Evolutionary conservation across 2,888 invertebrate species (phyloP), one percentile per base, ranked within the genome.

Genomic region (Selenia dentaria): DNA sequence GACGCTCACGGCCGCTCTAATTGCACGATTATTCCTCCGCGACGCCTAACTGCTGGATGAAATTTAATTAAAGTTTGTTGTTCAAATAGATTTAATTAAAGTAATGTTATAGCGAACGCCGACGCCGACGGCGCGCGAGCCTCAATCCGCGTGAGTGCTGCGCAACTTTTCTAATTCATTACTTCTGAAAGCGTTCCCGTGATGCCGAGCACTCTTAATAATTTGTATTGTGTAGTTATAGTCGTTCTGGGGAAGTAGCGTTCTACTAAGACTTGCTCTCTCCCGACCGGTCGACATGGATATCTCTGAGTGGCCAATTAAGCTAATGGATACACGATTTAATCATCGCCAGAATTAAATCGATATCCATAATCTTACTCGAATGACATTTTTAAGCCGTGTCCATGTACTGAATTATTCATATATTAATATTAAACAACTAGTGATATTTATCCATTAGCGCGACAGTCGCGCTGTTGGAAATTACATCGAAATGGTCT

Each of bases 41-140:
- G 86, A 84, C 87, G 88, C 91, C 87, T 88, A 90, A 91, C 91
- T 90, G 89, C 87, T 87, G 83, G 88, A 89, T 90, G 88, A 91
- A 89, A 91, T 91, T 91, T 91, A 91, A 91, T 91, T 91, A 91
- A 91, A 91, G 85, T 91, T 91, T 91, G 91, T 91, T 91, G 91
- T 91, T 91, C 88, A 91, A 91, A 91, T 91, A 91, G 91, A 91
- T 91, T 91, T 91, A 91, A 91, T 91, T 91, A 91, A 91, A 91
- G 89, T 91, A 91, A 91, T 91, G 91, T 85, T 87, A 89, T 87
- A 85, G 85, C 83, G 79, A 80, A 74, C 82, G 82, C 79, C 77
- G 82, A 74, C 76, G 75, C 73, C 74, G 70, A 54, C 58, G 62
- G 55, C 62, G 59, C 66, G 73, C 73, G 79, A 77, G 78, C 79